Percentiles rank a stretch among this genome's conserved stretches.
Evolutionary conservation across 2,113 vertebrate genomes (phyloP).

Genomic region (Cryptomyrus ogoouensis): DNA sequence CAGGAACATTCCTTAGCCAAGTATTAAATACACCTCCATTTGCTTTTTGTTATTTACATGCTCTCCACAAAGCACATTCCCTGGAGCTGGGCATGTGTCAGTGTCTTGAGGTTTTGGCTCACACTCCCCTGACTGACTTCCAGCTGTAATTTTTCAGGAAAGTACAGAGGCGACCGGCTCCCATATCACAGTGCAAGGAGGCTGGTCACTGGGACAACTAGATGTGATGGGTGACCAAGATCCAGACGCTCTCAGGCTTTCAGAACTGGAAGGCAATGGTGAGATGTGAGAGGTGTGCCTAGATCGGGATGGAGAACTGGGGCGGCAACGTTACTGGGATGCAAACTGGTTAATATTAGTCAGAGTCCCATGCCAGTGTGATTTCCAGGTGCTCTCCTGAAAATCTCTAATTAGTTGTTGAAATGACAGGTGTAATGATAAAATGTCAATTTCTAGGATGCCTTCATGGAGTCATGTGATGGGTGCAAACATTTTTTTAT

Average conservation of each 20-base stretch:
- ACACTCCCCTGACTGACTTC: not conserved
- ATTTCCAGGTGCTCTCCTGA: not conserved
- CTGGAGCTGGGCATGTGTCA: not conserved
- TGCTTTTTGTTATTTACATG: not conserved
- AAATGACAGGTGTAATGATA: not conserved
- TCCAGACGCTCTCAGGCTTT: constrained; percentile 19
- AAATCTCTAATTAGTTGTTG: not conserved
- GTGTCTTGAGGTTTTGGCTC: not conserved
- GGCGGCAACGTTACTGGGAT: not conserved
- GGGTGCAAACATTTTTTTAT: not conserved
- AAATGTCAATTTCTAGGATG: not conserved
- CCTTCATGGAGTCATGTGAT: not conserved
- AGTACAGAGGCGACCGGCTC: constrained; percentile 28
- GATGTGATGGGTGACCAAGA: constrained; percentile 30
- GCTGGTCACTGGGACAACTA: not conserved
- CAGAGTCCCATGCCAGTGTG: not conserved
- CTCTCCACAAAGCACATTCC: not conserved
- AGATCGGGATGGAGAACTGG: not conserved
- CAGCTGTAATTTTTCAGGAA: constrained; percentile 48
- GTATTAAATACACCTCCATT: not conserved
- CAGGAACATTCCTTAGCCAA: not conserved
- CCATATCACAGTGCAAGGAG: constrained; percentile 21
- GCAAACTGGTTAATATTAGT: not conserved
- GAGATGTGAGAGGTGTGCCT: constrained; percentile 19
- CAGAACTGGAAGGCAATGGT: constrained; percentile 50